Base-by-base conservation (phyloP, 2,888 invertebrate species). In the Geophilus truncorum region DNA sequence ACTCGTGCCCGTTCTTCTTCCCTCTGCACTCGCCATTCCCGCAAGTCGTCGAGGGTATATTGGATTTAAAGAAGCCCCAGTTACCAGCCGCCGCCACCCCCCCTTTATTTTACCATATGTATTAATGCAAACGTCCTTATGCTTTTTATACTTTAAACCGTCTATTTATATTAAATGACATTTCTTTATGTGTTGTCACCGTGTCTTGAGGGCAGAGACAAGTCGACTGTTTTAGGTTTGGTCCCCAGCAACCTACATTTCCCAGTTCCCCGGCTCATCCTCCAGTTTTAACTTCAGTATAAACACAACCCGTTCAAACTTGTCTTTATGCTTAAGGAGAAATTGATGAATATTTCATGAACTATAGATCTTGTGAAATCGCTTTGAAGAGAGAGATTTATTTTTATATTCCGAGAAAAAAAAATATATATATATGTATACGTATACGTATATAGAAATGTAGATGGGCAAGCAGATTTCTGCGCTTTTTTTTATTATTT, bases 81-180 rank as follows among this genome's bases (percentile, higher is more conserved):
- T 40, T 40, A 40, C 40, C 40, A 40, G n/a, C 57, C 15, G 57
- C 23, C 21, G n/a, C n/a, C n/a, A n/a, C n/a, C n/a, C n/a, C 7
- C 57, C 21, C 57, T 62, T 62, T 18, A 21, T 62, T 62, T 21
- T 62, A 62, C 57, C 57, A 23, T 62, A 62, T 62, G 57, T 62
- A 62, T 23, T 23, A 62, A 62, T 62, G 57, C 57, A 62, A 62
- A 62, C 57, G 57, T 62, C 23, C 57, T 62, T 62, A 62, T 62
- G 21, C 57, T 62, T 62, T 62, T 62, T 62, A 62, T 62, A 62
- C 57, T 62, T 62, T 62, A 62, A 62, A 62, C 21, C 57, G 57
- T 62, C 57, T 62, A 23, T 62, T 62, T 62, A 62, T 62, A 62
- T 62, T 62, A 62, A 62, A 62, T 62, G 57, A 62, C 57, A 62